Conservation (phyloP, 2,888 invertebrate genomes). For the Napeogenes sylphis region DNA sequence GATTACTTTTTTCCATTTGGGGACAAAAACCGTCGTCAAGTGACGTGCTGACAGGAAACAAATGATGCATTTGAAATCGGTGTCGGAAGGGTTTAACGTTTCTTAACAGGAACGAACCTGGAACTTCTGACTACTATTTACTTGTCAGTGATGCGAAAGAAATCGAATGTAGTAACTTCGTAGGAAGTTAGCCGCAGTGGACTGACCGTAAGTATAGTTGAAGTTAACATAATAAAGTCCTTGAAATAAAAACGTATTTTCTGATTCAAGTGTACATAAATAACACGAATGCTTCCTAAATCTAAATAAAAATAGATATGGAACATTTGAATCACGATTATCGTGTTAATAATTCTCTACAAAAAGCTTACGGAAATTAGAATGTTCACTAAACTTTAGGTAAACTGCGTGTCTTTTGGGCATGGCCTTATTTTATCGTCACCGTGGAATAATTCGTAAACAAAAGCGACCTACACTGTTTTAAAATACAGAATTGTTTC, state of each 20-base stretch:
- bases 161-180: not conserved
- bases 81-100: constrained; percentile 32
- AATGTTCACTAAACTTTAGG: constrained; percentile 22
- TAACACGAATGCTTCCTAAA: constrained; percentile 4
- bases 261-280: not conserved
- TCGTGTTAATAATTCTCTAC: constrained; percentile 12
- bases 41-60: constrained; percentile 60
- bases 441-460: constrained; percentile 45
- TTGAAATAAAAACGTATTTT: not conserved
- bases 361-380: constrained; percentile 21
- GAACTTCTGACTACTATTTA: constrained; percentile 13
- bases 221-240: constrained; percentile 1
- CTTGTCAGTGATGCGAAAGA: constrained; percentile 12
- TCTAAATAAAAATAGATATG: constrained; percentile 7
- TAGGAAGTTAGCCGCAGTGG: not conserved
- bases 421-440: constrained; percentile 27
- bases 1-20: constrained; percentile 66
- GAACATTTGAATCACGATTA: constrained; percentile 12
- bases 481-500: constrained; percentile 71
- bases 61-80: constrained; percentile 61
- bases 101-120: constrained; percentile 18
- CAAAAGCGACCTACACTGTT: constrained; percentile 53
- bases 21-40: constrained; percentile 64
- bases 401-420: constrained; percentile 37
- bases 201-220: not conserved